Evolutionary conservation across 37 sponge, comb jelly and placozoan species (phyloP).

Genomic region (Haliclona indistincta): DNA sequence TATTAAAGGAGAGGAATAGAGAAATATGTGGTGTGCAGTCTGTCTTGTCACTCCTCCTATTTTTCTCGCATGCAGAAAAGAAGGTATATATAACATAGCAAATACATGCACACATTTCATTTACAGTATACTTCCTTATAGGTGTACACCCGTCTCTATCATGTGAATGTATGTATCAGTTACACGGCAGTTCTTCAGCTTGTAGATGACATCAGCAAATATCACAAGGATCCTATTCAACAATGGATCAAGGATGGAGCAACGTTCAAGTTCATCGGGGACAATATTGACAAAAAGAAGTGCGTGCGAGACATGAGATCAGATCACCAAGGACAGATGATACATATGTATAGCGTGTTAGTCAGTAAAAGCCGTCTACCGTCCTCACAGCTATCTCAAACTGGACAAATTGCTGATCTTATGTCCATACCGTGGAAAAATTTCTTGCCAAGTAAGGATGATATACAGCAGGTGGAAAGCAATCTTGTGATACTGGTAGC

Average conservation of each 20-base stretch:
- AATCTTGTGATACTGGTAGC: conserved; percentile 23
- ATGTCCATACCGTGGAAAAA: background rate
- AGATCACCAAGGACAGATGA: conserved; percentile 14
- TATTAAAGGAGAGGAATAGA: no score
- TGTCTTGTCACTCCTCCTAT: background rate
- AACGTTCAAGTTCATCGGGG: no score
- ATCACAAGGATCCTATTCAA: background rate
- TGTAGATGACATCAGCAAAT: conserved; percentile 1
- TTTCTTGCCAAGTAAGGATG: conserved; percentile 28
- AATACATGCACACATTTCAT: no score
- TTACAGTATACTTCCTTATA: no score
- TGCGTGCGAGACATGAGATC: conserved; percentile 16
- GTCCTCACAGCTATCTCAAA: background rate
- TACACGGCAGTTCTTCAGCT: background rate
- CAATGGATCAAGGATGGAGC: conserved; percentile 4
- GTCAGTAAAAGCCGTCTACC: conserved; percentile 1
- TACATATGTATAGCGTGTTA: conserved; percentile 31
- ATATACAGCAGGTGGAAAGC: background rate
- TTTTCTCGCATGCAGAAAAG: background rate
- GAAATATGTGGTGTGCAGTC: conserved; percentile 18
- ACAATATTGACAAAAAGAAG: conserved; percentile 31
- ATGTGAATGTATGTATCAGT: conserved; percentile 16
- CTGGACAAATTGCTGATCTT: background rate
- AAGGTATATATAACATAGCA: conserved; percentile 8
- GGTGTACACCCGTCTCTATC: conserved; percentile 22